Percentiles rank a stretch among this genome's conserved stretches.
Conservation (phyloP, 2,888 invertebrate genomes). For the Troilus luridus region DNA sequence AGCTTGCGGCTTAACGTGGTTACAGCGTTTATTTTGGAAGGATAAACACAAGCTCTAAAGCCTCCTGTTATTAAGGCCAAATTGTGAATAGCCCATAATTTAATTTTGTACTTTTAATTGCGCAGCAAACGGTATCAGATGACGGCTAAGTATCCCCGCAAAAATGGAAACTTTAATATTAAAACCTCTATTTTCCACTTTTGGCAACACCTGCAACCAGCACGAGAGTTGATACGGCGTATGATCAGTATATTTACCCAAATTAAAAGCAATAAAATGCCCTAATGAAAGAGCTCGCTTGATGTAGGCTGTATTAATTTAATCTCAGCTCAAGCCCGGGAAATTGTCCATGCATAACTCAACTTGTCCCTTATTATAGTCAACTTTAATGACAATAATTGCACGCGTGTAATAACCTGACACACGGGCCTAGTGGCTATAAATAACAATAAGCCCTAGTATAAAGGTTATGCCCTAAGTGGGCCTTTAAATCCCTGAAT, state of each 20-base stretch:
- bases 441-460: conserved; percentile 17
- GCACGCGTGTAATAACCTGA: neutral
- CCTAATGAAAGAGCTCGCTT: neutral
- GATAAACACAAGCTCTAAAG: neutral
- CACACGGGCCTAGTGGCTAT: neutral
- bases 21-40: neutral
- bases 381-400: conserved; percentile 15
- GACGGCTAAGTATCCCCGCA: neutral
- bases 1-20: neutral
- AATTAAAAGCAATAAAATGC: conserved; percentile 7
- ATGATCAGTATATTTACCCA: neutral
- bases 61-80: neutral
- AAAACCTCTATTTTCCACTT: conserved; percentile 19
- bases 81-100: neutral
- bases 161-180: neutral
- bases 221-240: neutral
- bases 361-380: neutral
- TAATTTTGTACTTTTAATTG: neutral
- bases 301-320: neutral
- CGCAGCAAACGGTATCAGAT: neutral
- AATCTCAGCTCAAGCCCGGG: neutral
- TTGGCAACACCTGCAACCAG: neutral
- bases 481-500: neutral
- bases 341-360: conserved; percentile 13
- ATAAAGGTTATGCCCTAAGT: neutral